phyloP scores from a whole-genome alignment of 1,140 invertebrate species.

The Anastatus disparis region DNA sequence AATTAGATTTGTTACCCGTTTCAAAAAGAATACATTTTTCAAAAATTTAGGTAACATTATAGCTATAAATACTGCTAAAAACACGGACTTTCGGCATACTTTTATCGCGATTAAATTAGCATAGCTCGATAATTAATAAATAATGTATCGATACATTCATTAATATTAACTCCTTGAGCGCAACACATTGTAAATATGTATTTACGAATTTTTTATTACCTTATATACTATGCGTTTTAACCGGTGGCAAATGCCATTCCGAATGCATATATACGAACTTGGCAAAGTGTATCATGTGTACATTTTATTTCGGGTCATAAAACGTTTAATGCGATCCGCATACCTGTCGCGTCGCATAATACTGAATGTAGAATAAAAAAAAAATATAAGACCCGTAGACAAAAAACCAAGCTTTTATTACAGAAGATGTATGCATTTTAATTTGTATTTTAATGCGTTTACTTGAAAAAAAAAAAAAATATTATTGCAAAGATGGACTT shows the following conservation, averaged over 20 bases:
- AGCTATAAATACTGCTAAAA: too few species aligned
- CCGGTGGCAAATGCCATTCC: too few species aligned
- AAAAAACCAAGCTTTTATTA: conserved; percentile 7
- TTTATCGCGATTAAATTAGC: too few species aligned
- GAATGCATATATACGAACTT: background rate
- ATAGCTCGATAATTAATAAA: conserved; percentile 3
- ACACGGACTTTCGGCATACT: too few species aligned
- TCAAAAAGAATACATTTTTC: too few species aligned
- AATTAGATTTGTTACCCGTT: too few species aligned
- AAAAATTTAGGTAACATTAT: too few species aligned
- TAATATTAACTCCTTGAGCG: background rate
- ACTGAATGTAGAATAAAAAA: background rate
- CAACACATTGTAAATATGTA: background rate
- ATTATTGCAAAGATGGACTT: background rate
- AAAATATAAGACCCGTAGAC: background rate
- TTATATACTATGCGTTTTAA: background rate
- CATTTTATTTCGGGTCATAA: conserved; percentile 2
- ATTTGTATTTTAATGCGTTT: conserved; percentile 10
- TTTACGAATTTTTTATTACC: background rate
- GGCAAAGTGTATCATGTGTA: background rate
- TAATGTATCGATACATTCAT: background rate
- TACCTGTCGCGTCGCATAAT: background rate
- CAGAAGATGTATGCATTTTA: conserved; percentile 13
- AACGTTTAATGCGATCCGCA: conserved; percentile 14
- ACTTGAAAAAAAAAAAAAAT: background rate